These are phyloP conservation scores for Zophobas morio DNA, from an alignment of 1,140 invertebrate species.

Conservation along the genomic window DNA sequence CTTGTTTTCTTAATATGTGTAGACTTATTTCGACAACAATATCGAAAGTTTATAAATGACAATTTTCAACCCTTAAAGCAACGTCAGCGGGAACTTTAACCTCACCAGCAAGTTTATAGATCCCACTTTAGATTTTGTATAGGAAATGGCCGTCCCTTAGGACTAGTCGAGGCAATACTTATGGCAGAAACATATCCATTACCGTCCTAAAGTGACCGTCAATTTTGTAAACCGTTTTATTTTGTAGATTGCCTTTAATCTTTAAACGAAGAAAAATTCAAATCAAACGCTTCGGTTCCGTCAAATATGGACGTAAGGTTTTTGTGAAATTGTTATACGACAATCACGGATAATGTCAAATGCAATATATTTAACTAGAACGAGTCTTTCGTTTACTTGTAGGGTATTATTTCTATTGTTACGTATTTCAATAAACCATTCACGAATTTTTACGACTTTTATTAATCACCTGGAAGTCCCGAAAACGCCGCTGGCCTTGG, in stretches of 20 bases:
- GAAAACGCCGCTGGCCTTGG: too few species aligned
- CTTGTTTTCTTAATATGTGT: too few species aligned
- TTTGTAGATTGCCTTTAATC: slow-evolving; percentile 43
- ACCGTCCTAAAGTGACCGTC: slow-evolving; percentile 44
- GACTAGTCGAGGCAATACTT: slow-evolving; percentile 33
- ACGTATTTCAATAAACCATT: slow-evolving; percentile 13
- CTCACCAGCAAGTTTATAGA: background rate
- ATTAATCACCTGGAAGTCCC: too few species aligned
- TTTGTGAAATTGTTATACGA: slow-evolving; percentile 46
- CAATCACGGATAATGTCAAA: slow-evolving; percentile 45
- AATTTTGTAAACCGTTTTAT: slow-evolving; percentile 20
- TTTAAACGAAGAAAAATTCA: slow-evolving; percentile 30
- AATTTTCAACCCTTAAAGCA: too few species aligned
- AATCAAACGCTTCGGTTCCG: slow-evolving; percentile 23
- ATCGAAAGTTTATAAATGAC: too few species aligned
- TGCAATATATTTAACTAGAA: slow-evolving; percentile 43
- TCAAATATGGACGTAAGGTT: slow-evolving; percentile 36
- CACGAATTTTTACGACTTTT: background rate
- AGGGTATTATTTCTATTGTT: slow-evolving; percentile 23
- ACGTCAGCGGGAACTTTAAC: background rate
- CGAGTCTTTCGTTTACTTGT: slow-evolving; percentile 31
- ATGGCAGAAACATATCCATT: slow-evolving; percentile 48
- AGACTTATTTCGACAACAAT: too few species aligned
- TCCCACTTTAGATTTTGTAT: background rate
- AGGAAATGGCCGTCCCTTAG: slow-evolving; percentile 17